Percentiles rank a stretch among this genome's conserved stretches.
Evolutionary conservation across 2,797 vertebrate species (phyloP).

Genomic region (Paramormyrops hopkinsi): DNA sequence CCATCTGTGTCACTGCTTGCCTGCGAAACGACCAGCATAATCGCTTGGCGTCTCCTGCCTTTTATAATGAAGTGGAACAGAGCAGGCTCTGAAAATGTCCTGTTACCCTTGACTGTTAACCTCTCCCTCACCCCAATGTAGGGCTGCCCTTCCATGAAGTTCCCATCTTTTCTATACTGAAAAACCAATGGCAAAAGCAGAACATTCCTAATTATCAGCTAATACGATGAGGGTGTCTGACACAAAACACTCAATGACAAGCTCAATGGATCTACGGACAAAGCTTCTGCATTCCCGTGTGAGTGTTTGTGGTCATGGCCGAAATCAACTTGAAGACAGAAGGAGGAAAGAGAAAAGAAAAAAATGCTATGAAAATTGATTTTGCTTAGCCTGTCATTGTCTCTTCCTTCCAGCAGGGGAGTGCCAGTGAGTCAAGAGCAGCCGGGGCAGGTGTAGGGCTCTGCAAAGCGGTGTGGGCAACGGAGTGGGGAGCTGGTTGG

Average conservation of each 20-base stretch:
- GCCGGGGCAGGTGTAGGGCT: constrained; percentile 61
- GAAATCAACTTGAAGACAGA: constrained; percentile 24
- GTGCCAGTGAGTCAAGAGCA: constrained; percentile 65
- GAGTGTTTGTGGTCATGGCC: constrained; percentile 59
- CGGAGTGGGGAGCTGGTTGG: constrained; percentile 42
- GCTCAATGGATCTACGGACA: constrained; percentile 41
- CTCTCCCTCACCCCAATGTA: not conserved
- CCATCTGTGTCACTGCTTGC: not conserved
- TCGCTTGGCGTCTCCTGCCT: not conserved
- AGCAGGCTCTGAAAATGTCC: not conserved
- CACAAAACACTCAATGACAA: not conserved
- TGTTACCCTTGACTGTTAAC: not conserved
- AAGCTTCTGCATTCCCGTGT: constrained; percentile 37
- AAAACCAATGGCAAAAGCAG: not conserved
- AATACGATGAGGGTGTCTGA: not conserved
- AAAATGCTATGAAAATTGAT: constrained; percentile 52
- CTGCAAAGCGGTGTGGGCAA: constrained; percentile 46
- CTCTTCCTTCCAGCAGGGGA: constrained; percentile 69
- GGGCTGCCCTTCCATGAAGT: not conserved
- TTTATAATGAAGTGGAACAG: not conserved
- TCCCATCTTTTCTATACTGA: not conserved
- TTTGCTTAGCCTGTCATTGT: constrained; percentile 70
- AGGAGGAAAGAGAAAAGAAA: not conserved
- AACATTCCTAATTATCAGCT: not conserved
- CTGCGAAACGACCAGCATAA: not conserved